Evolutionary conservation across 2,113 vertebrate species (phyloP), one percentile per base, ranked within the genome.

Genomic region (Ammospiza nelsoni): DNA sequence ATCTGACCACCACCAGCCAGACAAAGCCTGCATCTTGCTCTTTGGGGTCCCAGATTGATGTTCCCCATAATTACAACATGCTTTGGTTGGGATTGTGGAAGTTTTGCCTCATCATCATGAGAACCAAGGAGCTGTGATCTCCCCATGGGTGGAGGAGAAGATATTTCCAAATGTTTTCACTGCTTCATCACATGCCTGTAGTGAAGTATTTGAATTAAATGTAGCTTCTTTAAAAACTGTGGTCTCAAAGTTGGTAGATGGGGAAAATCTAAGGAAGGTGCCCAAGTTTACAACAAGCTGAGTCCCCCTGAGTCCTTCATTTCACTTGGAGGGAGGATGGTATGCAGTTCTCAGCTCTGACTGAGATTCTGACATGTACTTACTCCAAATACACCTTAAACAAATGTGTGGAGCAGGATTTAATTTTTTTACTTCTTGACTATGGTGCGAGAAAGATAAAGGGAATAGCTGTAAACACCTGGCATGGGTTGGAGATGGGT

Each of bases 281-380:
- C 17, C 43, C 23, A 51, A 31, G 6, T 25, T 83, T 35, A 7
- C n/a, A 68, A 25, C 31, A 71, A 15, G 46, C 35, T 39, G 71
- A 67, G 19, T n/a, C n/a, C 33, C 25, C 5, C 14, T 5, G 33
- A 19, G 33, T n/a, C 33, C 43, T 69, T 48, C 8, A 23, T 20
- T 11, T 76, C 33, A 7, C 31, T 46, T 62, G 43, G 24, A 90
- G 43, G 29, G 35, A 74, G 39, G 63, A 7, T 68, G 41, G 37
- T 29, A 1, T 15, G 37, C 76, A 76, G 11, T 0, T 3, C 13
- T 6, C 24, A 58, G 59, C 62, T 46, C 49, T 55, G 15, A 28
- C 28, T 24, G 29, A 0, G 1, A 16, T 8, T 48, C 46, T 76
- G 14, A 49, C 27, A 1, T 35, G 58, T 55, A 1, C 12, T 58